A percentile compares a stretch with the other conserved stretches of the same genome.
These are phyloP conservation scores for Poecilia picta DNA, from an alignment of 2,797 vertebrate genomes.

Conservation along the genomic window DNA sequence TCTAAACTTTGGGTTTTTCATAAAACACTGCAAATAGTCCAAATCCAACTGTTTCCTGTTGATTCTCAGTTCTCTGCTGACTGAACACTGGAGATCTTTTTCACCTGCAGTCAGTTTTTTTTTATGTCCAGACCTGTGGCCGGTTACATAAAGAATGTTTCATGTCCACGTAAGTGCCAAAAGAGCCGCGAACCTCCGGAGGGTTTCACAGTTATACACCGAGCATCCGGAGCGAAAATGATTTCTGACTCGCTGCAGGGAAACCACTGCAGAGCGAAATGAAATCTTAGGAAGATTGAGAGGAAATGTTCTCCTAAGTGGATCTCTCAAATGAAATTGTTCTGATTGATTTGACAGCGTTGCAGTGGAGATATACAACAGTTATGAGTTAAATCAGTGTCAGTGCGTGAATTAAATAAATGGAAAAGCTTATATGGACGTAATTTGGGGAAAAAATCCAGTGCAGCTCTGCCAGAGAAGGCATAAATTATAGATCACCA, in stretches of 20 bases:
- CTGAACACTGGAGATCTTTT: conserved; percentile 15
- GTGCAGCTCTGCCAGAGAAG: neutral
- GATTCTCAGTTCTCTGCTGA: neutral
- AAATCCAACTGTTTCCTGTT: neutral
- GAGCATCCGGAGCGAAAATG: conserved; percentile 23
- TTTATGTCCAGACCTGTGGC: conserved; percentile 65
- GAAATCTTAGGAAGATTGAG: conserved; percentile 12
- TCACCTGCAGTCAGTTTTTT: conserved; percentile 47
- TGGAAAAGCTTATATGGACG: neutral
- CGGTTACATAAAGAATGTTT: conserved; percentile 68
- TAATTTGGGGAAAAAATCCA: neutral
- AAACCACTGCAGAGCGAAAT: conserved; percentile 17
- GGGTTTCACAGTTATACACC: conserved; percentile 49
- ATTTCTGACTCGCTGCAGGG: conserved; percentile 25
- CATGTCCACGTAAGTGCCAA: conserved; percentile 58
- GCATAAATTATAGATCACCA: neutral
- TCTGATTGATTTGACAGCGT: neutral
- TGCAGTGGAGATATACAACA: neutral
- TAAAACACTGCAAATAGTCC: neutral
- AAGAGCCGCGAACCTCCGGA: conserved; percentile 55
- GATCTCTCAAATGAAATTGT: neutral
- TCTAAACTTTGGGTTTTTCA: neutral
- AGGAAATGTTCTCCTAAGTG: conserved; percentile 6
- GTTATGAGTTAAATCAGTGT: neutral
- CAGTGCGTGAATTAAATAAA: neutral